These are phyloP conservation scores for Arenaria interpres DNA, from an alignment of 2,113 vertebrate genomes.

Conservation along the genomic window DNA sequence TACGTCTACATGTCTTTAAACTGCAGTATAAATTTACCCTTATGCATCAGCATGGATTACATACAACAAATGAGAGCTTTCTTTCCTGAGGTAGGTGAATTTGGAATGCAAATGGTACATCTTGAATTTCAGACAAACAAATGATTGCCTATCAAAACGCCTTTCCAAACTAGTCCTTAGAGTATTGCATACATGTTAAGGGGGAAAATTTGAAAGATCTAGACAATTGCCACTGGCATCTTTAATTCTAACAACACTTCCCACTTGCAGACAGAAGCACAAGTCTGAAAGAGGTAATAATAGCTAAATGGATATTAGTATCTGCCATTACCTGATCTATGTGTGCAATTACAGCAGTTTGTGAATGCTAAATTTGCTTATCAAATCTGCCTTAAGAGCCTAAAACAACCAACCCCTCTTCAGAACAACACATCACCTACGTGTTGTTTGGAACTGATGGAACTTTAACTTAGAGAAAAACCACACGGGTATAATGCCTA, in stretches of 20 bases:
- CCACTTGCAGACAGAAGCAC: slow-evolving; percentile 1
- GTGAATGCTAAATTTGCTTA: slow-evolving; percentile 9
- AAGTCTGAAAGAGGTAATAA: slow-evolving; percentile 38
- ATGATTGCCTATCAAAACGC: slow-evolving; percentile 35
- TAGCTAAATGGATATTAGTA: slow-evolving; percentile 53
- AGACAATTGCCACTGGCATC: slow-evolving; percentile 33
- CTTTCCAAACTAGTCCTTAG: slow-evolving; percentile 29
- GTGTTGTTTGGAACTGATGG: slow-evolving; percentile 25
- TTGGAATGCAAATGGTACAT: slow-evolving; percentile 42
- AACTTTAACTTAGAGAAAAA: slow-evolving; percentile 25
- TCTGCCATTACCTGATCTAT: slow-evolving; percentile 43
- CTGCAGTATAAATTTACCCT: background rate
- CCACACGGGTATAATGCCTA: background rate
- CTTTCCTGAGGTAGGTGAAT: background rate
- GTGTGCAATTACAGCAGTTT: slow-evolving; percentile 37
- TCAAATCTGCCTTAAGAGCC: slow-evolving; percentile 12
- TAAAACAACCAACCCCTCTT: slow-evolving; percentile 1
- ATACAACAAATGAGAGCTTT: background rate
- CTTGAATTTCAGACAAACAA: slow-evolving; percentile 46
- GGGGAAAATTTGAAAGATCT: slow-evolving; percentile 4
- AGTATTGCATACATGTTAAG: slow-evolving; percentile 1
- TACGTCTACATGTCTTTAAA: background rate
- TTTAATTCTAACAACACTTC: slow-evolving; percentile 28
- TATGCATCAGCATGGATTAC: background rate
- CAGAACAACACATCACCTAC: background rate